Base-by-base conservation (phyloP, 2,797 vertebrate genomes). In the Cirrhinus mrigala region DNA sequence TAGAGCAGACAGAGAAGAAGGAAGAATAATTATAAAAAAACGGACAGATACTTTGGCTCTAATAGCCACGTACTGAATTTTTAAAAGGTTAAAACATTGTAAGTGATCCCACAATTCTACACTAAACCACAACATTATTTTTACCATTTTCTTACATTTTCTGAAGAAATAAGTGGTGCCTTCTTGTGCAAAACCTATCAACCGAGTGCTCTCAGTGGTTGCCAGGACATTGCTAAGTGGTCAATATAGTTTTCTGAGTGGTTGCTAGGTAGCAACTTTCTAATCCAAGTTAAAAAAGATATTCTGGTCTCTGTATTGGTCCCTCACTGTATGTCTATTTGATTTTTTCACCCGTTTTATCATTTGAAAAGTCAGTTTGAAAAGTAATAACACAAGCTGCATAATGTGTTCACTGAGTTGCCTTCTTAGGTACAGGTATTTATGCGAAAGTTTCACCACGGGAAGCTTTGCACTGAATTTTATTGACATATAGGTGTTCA, bases 401-500 rank as follows among this genome's bases (percentile, higher is more conserved):
- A 18, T 52, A 7, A 66, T 33, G 64, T 33, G 11, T 27, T 74
- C 11, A 1, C 37, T 48, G 3, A n/a, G 14, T n/a, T 29, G 16
- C 2, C 9, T 18, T 20, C 22, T 71, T 46, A 46, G 44, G 1
- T 12, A n/a, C 15, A 62, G 37, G 18, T 27, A 46, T 58, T 54
- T 84, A 12, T 40, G 14, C 0, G 3, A 44, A 33, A 56, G 12
- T 56, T 56, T 52, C 66, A 48, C 37, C 50, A 78, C 18, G 11
- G 40, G 52, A 79, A 70, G 66, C 24, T 69, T 48, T 46, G 11
- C 18, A 46, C 37, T 22, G 20, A 62, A 37, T 46, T 79, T 70
- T 85, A 79, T 79, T 84, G 37, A 52, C 50, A 58, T 79, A 24
- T 27, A 71, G 75, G 66, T 60, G 68, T 70, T 79, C 24, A 84